Base-by-base conservation (phyloP, 1,140 invertebrate species). In the Oscheius sp. region DNA sequence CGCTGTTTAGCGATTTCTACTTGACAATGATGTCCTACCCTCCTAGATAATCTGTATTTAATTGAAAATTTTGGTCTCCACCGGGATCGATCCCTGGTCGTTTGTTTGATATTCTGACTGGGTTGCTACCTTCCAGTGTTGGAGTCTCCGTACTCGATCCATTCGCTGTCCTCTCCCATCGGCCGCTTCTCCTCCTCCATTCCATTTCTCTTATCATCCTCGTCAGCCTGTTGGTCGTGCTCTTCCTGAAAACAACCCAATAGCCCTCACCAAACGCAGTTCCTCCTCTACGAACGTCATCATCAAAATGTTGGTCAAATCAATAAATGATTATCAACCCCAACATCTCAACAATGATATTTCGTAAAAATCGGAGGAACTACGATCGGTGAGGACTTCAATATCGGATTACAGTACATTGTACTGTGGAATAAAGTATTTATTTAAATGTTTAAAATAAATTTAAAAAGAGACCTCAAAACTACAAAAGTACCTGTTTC, bases 101-200 rank as follows among this genome's bases (percentile, higher is more conserved):
- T n/a, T n/a, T n/a, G n/a, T n/a, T n/a, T n/a, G n/a, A n/a, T n/a
- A n/a, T n/a, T n/a, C n/a, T n/a, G n/a, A n/a, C n/a, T n/a, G n/a
- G n/a, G n/a, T n/a, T n/a, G 4, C 1, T 18, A 62, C 29, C 7
- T 62, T 1, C 29, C 69, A 15, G 42, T 58, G 18, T 32, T 64
- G n/a, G 61, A 63, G 35, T 42, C 55, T 18, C 55, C 72, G 38
- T 74, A 74, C 26, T 74, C 72, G 20, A 68, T 66, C 72, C 72
- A 74, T 32, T 74, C 72, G 31, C 72, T 74, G 4, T 74, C 71
- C 20, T 73, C 72, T 3, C 23, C 23, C 23, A 18, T n/a, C 34
- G 31, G 42, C 15, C 4, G 64, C 20, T 42, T 63, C 31, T 61
- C 38, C 20, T 74, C 72, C 13, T 74, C 72, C 1, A 28, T 52